Conservation (phyloP, 2,113 vertebrate species). For the Argyrosomus japonicus region DNA sequence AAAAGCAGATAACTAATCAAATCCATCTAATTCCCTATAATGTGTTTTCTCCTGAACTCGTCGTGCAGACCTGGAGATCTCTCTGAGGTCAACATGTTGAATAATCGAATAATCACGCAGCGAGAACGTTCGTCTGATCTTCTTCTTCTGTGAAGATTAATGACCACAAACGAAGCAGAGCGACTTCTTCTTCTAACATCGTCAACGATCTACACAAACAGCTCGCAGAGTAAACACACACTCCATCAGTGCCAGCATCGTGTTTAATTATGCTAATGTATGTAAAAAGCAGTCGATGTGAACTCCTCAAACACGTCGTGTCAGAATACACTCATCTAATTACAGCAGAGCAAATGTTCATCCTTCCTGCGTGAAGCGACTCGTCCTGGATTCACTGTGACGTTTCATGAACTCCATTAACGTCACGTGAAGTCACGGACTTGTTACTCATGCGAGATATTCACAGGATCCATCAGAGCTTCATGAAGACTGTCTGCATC, state of each 20-base stretch:
- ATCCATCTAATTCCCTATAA: no score
- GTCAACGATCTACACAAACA: background rate
- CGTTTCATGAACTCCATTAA: constrained; percentile 58
- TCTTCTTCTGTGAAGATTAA: background rate
- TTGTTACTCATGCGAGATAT: constrained; percentile 14
- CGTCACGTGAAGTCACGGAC: constrained; percentile 6
- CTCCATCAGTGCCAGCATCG: constrained; percentile 57
- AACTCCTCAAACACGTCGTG: constrained; percentile 44
- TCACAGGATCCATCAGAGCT: constrained; percentile 15
- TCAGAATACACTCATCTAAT: constrained; percentile 61
- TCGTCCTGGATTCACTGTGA: background rate
- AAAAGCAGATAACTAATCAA: no score
- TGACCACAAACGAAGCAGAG: constrained; percentile 36
- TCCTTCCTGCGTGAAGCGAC: constrained; percentile 15
- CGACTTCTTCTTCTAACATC: background rate
- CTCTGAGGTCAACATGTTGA: no score
- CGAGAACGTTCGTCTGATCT: background rate
- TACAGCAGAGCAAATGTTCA: constrained; percentile 22
- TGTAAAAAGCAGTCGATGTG: constrained; percentile 43
- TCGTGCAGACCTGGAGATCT: no score
- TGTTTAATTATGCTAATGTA: constrained; percentile 69
- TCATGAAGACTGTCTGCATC: background rate
- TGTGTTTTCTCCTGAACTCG: no score
- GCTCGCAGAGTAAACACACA: constrained; percentile 52
- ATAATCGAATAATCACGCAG: background rate